phyloP scores from a whole-genome alignment of 2,113 vertebrate species.

The Pardalotus punctatus region DNA sequence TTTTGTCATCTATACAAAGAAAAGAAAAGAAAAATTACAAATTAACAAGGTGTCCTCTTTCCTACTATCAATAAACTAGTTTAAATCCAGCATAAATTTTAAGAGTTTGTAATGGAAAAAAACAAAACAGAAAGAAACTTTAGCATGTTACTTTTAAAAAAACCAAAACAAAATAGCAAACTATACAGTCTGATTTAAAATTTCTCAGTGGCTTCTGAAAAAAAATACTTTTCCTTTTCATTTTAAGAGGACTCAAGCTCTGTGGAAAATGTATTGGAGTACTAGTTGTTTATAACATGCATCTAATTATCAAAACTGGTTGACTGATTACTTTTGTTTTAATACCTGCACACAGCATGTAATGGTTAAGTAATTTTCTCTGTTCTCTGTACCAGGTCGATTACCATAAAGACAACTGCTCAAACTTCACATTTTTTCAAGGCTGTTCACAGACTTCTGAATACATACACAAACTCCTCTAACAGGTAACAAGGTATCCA shows the following conservation, averaged over 20 bases:
- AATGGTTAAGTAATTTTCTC: not conserved
- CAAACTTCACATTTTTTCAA: not conserved
- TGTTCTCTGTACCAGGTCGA: not conserved
- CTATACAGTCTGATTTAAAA: not conserved
- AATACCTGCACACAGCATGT: not conserved
- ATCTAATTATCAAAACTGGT: not conserved
- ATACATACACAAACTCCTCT: not conserved
- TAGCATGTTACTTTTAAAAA: not conserved
- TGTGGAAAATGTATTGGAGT: not conserved
- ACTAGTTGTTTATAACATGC: not conserved
- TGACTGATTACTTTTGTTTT: not conserved
- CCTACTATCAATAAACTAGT: not conserved
- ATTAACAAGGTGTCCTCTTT: not conserved
- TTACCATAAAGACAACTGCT: not conserved
- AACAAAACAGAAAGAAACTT: not conserved
- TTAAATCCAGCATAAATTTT: not conserved
- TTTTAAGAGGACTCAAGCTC: not conserved
- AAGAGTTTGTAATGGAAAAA: not conserved
- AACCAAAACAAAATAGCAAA: not conserved
- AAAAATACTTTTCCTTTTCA: not conserved
- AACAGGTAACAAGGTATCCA: not conserved
- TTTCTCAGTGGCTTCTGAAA: not conserved
- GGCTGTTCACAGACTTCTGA: not conserved
- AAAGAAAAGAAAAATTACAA: not conserved
- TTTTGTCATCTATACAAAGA: not conserved